Evolutionary conservation across 1,140 invertebrate genomes (phyloP).

Genomic region (Drosophila arawakana): DNA sequence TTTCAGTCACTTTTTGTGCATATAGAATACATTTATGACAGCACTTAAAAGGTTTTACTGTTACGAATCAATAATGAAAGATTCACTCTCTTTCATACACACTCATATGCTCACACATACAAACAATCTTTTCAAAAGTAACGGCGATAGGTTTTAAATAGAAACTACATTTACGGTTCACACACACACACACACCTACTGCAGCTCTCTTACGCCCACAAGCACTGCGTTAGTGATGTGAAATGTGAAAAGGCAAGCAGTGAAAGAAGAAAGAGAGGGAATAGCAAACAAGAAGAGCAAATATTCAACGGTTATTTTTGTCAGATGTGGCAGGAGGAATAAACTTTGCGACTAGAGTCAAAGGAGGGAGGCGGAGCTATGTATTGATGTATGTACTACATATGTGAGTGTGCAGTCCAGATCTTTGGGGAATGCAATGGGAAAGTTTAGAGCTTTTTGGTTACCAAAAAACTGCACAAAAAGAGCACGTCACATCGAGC

Average conservation of each 20-base stretch:
- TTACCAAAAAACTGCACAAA: conserved; percentile 30
- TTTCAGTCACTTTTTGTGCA: neutral
- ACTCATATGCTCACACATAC: neutral
- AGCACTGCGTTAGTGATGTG: neutral
- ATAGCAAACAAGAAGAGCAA: neutral
- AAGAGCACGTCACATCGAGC: neutral
- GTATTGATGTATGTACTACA: neutral
- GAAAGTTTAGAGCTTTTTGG: conserved; percentile 51
- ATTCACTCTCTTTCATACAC: neutral
- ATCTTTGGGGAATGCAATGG: conserved; percentile 37
- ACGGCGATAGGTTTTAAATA: conserved; percentile 3
- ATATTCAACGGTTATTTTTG: conserved; percentile 5
- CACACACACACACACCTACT: neutral
- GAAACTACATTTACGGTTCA: neutral
- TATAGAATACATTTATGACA: neutral
- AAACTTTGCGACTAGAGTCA: neutral
- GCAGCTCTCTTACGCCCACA: conserved; percentile 1
- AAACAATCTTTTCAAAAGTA: neutral
- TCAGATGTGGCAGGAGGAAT: neutral
- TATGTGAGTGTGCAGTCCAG: neutral
- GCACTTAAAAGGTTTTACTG: conserved; percentile 4
- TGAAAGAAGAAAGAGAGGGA: neutral
- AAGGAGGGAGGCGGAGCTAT: neutral
- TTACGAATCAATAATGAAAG: conserved; percentile 19
- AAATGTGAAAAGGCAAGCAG: neutral